Percentiles rank a stretch among this genome's conserved stretches.
phyloP scores from a whole-genome alignment of 2,888 invertebrate genomes.

The Athalia rosae region DNA sequence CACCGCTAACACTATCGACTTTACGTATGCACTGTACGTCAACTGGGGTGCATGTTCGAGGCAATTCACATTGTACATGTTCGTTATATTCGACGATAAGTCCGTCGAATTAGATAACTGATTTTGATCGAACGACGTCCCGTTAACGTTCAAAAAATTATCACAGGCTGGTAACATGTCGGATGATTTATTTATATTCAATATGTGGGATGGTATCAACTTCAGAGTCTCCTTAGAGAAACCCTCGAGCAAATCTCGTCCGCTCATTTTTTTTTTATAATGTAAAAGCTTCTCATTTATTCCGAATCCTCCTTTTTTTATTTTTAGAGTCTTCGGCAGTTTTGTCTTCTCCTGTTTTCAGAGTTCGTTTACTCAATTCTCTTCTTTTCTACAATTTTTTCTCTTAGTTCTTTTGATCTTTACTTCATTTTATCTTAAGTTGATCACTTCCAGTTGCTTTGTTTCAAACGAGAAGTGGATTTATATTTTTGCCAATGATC shows the following conservation, averaged over 20 bases:
- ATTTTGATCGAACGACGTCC: neutral
- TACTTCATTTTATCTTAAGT: neutral
- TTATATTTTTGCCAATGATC: too few relatives aligned
- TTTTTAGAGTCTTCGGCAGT: neutral
- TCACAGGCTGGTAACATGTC: slow-evolving; percentile 38
- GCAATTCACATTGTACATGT: slow-evolving; percentile 65
- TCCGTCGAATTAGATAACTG: slow-evolving; percentile 2
- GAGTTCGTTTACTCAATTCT: neutral
- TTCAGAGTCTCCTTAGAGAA: neutral
- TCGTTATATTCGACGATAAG: neutral
- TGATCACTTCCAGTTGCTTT: neutral
- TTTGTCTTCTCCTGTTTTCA: too few relatives aligned
- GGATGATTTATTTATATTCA: neutral
- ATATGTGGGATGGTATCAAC: slow-evolving; percentile 20
- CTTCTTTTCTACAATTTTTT: neutral
- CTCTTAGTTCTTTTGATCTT: neutral
- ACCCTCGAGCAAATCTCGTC: neutral
- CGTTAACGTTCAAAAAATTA: neutral
- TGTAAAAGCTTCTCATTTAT: neutral
- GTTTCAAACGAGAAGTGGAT: too few relatives aligned
- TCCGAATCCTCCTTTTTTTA: neutral
- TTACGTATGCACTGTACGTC: slow-evolving; percentile 79
- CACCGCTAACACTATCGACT: slow-evolving; percentile 80
- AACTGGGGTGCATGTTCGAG: slow-evolving; percentile 82
- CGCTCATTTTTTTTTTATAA: neutral